Percentiles rank a stretch among this genome's conserved stretches.
Conservation (phyloP, 2,888 invertebrate species). For the Dicycla oo region DNA sequence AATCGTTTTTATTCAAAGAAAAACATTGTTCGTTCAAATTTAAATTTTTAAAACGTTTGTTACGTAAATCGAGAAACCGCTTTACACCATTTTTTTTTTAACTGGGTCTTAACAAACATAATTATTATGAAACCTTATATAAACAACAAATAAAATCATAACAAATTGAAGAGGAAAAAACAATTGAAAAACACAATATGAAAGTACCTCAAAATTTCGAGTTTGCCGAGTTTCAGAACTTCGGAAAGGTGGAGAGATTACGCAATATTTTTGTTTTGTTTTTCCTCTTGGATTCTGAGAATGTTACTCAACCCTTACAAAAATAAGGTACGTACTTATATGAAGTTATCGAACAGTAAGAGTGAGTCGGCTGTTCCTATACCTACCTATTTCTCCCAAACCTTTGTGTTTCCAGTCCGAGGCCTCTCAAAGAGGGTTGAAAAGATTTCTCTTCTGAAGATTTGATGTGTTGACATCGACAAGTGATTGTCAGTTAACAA, state of each 20-base stretch:
- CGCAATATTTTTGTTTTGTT: constrained; percentile 33
- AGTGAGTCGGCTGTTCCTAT: constrained; percentile 36
- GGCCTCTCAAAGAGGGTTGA: constrained; percentile 46
- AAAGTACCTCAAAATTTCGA: constrained; percentile 41
- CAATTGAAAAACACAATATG: constrained; percentile 28
- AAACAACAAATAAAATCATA: constrained; percentile 21
- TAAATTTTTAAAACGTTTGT: neutral
- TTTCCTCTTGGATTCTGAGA: constrained; percentile 19
- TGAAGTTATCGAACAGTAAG: constrained; percentile 40
- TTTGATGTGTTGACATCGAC: constrained; percentile 61
- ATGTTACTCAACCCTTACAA: constrained; percentile 16
- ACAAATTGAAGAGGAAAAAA: constrained; percentile 40
- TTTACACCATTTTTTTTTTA: too few species aligned
- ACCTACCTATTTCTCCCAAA: constrained; percentile 30
- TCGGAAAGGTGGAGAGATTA: constrained; percentile 15
- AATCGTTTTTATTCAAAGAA: neutral
- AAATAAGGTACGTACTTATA: constrained; percentile 29
- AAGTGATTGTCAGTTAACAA: constrained; percentile 57
- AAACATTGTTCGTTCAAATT: neutral
- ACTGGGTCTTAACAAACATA: too few species aligned
- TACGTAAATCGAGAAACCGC: neutral
- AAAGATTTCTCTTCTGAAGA: constrained; percentile 37
- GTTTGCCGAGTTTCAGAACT: constrained; percentile 38
- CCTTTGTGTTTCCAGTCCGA: constrained; percentile 57
- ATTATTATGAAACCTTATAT: neutral